Evolutionary conservation across 2,113 vertebrate genomes (phyloP), one percentile per base, ranked within the genome.

Genomic region (Triplophysa dalaica): DNA sequence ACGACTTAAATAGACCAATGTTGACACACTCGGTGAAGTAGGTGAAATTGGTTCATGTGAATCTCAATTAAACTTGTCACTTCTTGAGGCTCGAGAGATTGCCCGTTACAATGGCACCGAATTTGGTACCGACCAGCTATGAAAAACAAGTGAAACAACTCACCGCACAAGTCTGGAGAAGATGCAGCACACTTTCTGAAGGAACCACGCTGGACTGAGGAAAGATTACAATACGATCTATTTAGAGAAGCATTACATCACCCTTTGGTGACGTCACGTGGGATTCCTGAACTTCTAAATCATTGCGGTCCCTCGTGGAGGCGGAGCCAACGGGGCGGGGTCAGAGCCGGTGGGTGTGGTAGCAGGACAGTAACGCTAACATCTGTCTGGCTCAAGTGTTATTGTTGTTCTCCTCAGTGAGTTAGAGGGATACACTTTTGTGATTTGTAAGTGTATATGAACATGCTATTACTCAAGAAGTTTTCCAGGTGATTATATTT

Each of bases 211-310:
- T 98, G 97, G 95, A 98, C 96, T 98, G 97, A 95, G 96, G 88
- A 95, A 95, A 95, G 95, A 97, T 98, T 98, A 98, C 96, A 97
- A 98, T 98, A 96, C 96, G 94, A 94, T 96, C 97, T 98, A 98
- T 98, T 98, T 98, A 97, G 95, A 98, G 97, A 93, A 95, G 95
- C 96, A 98, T 98, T 96, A 98, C 97, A 95, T 98, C 97, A 98
- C 94, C 97, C 92, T 91, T 54, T 83, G 94, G 95, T 98, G 97
- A 98, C 97, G 97, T 98, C 97, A 98, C 97, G 96, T 98, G 96
- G 97, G 96, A 98, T 98, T 98, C 97, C 96, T 98, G 95, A 98
- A 98, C 95, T 98, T 98, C 95, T 98, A 97, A 98, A 98, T 98
- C 97, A 98, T 97, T 95, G 96, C 95, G 94, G 95, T 95, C 93